Percentiles rank a stretch among this genome's conserved stretches.
Evolutionary conservation across 1,140 invertebrate species (phyloP).

Genomic region (Leptopilina clavipes): DNA sequence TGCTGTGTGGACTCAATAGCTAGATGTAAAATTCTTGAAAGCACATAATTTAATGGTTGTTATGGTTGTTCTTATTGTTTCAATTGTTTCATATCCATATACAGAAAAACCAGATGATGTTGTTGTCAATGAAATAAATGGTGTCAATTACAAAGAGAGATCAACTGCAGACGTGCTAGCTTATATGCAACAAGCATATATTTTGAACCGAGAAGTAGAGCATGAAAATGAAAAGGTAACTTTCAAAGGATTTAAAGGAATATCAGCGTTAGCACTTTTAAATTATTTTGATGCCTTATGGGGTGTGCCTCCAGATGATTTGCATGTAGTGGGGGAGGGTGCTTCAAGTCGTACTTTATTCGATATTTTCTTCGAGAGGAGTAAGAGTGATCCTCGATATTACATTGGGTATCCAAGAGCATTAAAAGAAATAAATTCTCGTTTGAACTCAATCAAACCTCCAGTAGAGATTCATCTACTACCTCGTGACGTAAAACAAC

Average conservation of each 20-base stretch:
- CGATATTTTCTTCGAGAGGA: neutral
- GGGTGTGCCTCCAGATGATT: neutral
- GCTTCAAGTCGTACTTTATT: neutral
- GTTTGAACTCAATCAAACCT: neutral
- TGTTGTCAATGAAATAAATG: neutral
- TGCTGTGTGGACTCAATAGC: neutral
- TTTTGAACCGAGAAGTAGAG: neutral
- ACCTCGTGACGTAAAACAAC: neutral
- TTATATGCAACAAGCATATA: neutral
- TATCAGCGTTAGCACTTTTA: neutral
- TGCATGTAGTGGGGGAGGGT: neutral
- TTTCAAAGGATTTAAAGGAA: neutral
- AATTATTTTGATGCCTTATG: neutral
- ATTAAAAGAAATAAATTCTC: neutral
- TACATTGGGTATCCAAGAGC: conserved; percentile 7
- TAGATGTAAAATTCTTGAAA: neutral
- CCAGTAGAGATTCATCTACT: neutral
- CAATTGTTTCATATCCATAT: neutral
- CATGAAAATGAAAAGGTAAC: neutral
- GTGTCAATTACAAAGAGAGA: neutral
- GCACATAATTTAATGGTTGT: neutral
- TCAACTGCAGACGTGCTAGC: neutral
- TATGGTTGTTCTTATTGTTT: neutral
- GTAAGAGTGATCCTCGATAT: neutral
- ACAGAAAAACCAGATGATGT: neutral